Evolutionary conservation across 2,113 vertebrate species (phyloP).

Genomic region (Crypturellus undulatus): DNA sequence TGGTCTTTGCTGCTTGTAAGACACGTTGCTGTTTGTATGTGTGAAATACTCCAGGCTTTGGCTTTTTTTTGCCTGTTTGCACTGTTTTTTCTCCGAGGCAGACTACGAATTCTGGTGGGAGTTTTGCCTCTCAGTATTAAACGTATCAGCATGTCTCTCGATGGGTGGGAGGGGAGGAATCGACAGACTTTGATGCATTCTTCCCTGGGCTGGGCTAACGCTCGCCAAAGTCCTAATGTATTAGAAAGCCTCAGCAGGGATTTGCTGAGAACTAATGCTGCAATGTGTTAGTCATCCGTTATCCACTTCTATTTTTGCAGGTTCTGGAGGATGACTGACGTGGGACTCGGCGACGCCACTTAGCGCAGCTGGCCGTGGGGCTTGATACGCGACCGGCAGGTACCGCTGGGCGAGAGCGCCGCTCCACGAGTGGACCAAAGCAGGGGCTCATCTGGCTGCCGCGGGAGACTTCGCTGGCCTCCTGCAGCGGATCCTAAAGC

Average conservation of each 20-base stretch:
- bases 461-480: not conserved
- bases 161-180: not conserved
- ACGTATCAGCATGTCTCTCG: not conserved
- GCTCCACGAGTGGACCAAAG: conserved; percentile 32
- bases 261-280: conserved; percentile 74
- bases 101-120: not conserved
- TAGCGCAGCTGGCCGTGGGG: conserved; percentile 14
- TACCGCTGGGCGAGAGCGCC: too few relatives aligned
- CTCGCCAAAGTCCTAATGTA: conserved; percentile 54
- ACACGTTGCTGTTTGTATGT: not conserved
- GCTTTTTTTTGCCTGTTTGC: not conserved
- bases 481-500: conserved; percentile 37
- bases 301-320: conserved; percentile 83
- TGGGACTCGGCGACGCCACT: conserved; percentile 56
- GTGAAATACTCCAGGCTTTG: not conserved
- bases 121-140: not conserved
- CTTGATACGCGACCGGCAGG: conserved; percentile 38
- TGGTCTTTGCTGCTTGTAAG: not conserved
- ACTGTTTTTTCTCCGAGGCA: not conserved
- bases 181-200: conserved; percentile 1
- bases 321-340: conserved; percentile 79
- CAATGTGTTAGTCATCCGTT: conserved; percentile 80
- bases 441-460: not conserved
- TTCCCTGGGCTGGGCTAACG: conserved; percentile 56
- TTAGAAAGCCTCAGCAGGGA: conserved; percentile 61